A percentile compares a stretch with the other conserved stretches of the same genome.
These are phyloP conservation scores for Cepaea nemoralis DNA, from an alignment of 1,140 invertebrate genomes.

Conservation along the genomic window DNA sequence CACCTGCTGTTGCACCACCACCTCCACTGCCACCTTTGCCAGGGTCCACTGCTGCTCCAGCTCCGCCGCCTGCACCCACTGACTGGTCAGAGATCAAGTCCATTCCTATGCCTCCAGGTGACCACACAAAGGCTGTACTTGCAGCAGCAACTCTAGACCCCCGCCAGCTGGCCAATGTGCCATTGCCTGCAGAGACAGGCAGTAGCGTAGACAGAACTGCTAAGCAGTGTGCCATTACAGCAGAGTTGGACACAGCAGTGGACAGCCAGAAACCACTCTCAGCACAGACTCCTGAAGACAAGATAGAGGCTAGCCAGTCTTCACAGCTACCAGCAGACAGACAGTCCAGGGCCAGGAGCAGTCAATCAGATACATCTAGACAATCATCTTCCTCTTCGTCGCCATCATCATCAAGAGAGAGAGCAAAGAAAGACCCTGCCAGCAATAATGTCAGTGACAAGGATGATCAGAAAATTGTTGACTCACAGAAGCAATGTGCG, in stretches of 20 bases:
- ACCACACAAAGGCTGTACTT: neutral
- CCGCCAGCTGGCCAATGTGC: slow-evolving; percentile 7
- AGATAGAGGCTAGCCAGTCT: neutral
- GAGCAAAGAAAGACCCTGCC: slow-evolving; percentile 25
- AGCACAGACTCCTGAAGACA: neutral
- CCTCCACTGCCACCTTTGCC: neutral
- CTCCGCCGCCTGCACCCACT: neutral
- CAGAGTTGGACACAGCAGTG: neutral
- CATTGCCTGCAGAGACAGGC: neutral
- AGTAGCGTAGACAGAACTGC: neutral
- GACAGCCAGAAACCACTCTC: neutral
- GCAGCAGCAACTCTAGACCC: slow-evolving; percentile 1
- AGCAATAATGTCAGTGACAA: neutral
- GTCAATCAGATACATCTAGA: slow-evolving; percentile 33
- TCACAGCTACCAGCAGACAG: slow-evolving; percentile 15
- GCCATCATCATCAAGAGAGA: slow-evolving; percentile 20
- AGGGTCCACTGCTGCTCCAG: neutral
- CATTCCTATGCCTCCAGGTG: slow-evolving; percentile 16
- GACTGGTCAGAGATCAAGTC: neutral
- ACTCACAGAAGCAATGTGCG: neutral
- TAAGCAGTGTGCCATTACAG: neutral
- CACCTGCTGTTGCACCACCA: neutral
- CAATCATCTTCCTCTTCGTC: slow-evolving; percentile 13
- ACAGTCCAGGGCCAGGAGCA: slow-evolving; percentile 12
- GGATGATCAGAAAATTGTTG: neutral